phyloP scores from a whole-genome alignment of 2,888 invertebrate species.

The Aromia moschata region DNA sequence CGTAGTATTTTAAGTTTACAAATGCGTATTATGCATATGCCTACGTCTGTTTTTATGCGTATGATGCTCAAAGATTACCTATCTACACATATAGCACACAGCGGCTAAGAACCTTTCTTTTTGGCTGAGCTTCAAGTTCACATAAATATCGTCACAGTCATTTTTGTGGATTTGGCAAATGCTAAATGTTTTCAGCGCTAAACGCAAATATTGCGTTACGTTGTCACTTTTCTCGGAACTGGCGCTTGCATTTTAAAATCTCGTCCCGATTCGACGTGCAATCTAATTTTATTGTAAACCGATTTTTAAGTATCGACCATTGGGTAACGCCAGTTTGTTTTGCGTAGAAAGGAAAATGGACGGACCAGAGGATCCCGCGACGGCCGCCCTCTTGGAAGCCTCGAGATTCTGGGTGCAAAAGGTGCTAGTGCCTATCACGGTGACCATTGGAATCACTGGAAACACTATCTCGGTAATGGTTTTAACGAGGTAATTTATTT shows the following conservation, averaged over 20 bases:
- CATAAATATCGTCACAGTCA: conserved; percentile 14
- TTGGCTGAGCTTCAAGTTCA: conserved; percentile 21
- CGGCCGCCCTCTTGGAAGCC: conserved; percentile 52
- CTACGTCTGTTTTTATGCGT: conserved; percentile 1
- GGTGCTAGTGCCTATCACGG: conserved; percentile 71
- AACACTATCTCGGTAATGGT: conserved; percentile 70
- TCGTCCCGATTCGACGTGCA: not conserved
- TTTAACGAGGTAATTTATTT: conserved; percentile 64
- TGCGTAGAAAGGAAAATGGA: conserved; percentile 25
- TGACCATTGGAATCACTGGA: conserved; percentile 74
- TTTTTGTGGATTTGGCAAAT: conserved; percentile 14
- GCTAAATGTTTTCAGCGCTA: conserved; percentile 1
- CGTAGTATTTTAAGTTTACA: not conserved
- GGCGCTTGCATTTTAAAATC: conserved; percentile 15
- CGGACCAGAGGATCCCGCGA: conserved; percentile 41
- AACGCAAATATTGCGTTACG: conserved; percentile 14
- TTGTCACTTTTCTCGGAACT: conserved; percentile 4
- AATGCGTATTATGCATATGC: too few species aligned
- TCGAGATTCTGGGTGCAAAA: conserved; percentile 69
- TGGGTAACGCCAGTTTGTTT: not conserved
- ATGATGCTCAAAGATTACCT: not conserved
- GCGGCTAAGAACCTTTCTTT: conserved; percentile 19
- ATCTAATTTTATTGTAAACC: not conserved
- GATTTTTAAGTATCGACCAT: not conserved
- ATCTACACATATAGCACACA: not conserved